Conservation (phyloP, 2,797 vertebrate species). For the Acrossocheilus fasciatus region DNA sequence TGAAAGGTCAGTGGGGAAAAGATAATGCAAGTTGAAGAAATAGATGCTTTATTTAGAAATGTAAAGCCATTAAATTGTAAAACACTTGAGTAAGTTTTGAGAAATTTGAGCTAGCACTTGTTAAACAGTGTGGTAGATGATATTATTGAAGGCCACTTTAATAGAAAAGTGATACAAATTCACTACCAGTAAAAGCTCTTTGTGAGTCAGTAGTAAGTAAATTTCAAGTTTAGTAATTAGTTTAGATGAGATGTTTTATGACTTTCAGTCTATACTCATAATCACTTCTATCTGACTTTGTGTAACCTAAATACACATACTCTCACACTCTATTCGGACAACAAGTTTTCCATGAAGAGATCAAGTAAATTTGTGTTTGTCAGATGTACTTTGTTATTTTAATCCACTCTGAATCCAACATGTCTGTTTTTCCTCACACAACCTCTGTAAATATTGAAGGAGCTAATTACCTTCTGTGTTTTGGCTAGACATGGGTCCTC, state of each 20-base stretch:
- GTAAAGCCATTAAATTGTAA: background rate
- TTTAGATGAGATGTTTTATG: background rate
- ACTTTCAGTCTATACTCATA: background rate
- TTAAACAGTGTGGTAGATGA: background rate
- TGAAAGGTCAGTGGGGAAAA: background rate
- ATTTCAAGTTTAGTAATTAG: conserved; percentile 8
- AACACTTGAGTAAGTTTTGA: conserved; percentile 12
- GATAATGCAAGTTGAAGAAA: background rate
- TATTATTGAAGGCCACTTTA: conserved; percentile 12
- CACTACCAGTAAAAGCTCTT: background rate
- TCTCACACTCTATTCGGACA: background rate
- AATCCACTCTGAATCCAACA: background rate
- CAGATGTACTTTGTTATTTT: background rate
- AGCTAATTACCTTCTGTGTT: background rate
- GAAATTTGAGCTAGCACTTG: conserved; percentile 9
- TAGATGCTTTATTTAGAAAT: background rate
- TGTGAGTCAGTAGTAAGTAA: background rate
- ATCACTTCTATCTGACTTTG: background rate
- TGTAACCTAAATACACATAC: background rate
- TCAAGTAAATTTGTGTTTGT: background rate
- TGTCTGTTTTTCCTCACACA: background rate
- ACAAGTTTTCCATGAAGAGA: background rate
- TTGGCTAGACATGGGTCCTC: background rate
- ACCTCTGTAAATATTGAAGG: background rate
- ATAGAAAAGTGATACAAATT: conserved; percentile 22